Evolutionary conservation across 2,797 vertebrate genomes (phyloP), one percentile per base, ranked within the genome.

Genomic region (Brachyrhaphis roseni): DNA sequence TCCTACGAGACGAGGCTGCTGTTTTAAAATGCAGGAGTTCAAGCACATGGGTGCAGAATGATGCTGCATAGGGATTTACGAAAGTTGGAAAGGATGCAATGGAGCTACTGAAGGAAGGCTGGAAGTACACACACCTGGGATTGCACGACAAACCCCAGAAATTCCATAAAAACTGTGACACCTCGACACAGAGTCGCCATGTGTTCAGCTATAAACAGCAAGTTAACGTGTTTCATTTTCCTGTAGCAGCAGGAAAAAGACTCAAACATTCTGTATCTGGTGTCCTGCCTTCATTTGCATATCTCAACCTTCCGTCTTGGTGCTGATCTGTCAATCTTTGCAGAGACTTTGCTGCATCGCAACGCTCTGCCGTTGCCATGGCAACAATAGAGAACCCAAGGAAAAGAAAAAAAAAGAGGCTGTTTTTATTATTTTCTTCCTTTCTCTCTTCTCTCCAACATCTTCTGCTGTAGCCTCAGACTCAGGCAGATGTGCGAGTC

Each of bases 321-420:
- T 64, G 64, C 41, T 70, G 36, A 77, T 86, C 80, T 16, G 26
- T 80, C 78, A 78, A 43, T 84, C 84, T 81, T 64, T 84, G 72
- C 75, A 81, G 79, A 87, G 83, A 71, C 68, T 88, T 89, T 89
- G 86, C 89, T 92, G 90, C 91, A 92, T 91, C 78, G 84, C 86
- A 89, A 91, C 76, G 75, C 85, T 79, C 84, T 28, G 78, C 45
- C 66, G 64, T 92, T 84, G 39, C 92, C 85, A 91, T 90, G 82
- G 88, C 76, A 91, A 92, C 92, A 80, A 57, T 2, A 5, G 57
- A 81, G 59, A 78, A 72, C 71, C 49, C 20, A 53, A 53, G 20
- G 20, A 53, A 64, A 74, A 7, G 5, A 39, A 39, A 39, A 53
- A 79, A 64, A 70, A 80, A 71, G 78, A 76, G 75, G 36, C 1